Evolutionary conservation across 2,797 vertebrate genomes (phyloP), one percentile per base, ranked within the genome.

Genomic region (Cygnus olor): DNA sequence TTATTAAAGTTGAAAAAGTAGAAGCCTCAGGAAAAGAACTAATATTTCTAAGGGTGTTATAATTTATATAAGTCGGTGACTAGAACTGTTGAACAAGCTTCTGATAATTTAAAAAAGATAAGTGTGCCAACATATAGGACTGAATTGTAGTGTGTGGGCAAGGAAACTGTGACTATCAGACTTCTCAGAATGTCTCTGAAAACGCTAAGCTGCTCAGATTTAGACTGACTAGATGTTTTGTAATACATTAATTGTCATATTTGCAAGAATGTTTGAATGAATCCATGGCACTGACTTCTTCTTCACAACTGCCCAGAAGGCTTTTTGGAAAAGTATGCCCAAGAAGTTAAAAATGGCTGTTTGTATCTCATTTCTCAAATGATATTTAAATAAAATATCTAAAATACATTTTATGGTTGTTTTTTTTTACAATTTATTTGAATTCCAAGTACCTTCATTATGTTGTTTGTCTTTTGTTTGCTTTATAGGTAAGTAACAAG

Each of bases 381-480:
- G 6, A 11, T 63, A 45, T 57, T 92, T 38, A 66, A 96, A 97
- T 95, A 95, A 95, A 96, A 63, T 10, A 32, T 24, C 34, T 80
- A 51, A 88, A 85, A 72, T 64, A 10, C 1, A 10, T 4, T 57
- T 72, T 13, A 8, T 61, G 25, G 25, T 61, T 63, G 53, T 61
- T 8, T 70, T 36, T 32, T 49, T 74, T 61, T 77, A 25, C 25
- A 76, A 0, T 91, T 22, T 49, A 84, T 44, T 81, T 49, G 5
- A 66, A 21, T 28, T 88, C 36, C 32, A 44, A 25, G 9, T 85
- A 17, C 3, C 27, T 30, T 25, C 12, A 1, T 64, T 53, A 3
- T 8, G 25, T 14, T 11, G 57, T 11, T 65, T 72, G 70, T 30
- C 6, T 44, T 78, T 53, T 30, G 17, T 2, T 83, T 27, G 66